Evolutionary conservation across 30 jellyfish, hydroid and myxozoan species (phyloP), one percentile per base, ranked within the genome.

Genomic region (Aurelia sp.): DNA sequence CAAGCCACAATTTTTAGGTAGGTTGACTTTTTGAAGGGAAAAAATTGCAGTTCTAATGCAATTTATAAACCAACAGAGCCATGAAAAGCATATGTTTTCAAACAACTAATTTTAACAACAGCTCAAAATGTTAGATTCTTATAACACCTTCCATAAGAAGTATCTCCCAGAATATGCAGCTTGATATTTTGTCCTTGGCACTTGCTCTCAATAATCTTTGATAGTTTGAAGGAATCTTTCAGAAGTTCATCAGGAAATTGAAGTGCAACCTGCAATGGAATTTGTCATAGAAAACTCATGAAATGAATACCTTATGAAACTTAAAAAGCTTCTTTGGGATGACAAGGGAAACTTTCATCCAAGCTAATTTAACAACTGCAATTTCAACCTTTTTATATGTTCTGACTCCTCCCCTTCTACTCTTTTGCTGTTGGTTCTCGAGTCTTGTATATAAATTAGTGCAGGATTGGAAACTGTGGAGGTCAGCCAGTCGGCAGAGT

Each of bases 181-280:
- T 73, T 69, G 13, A 53, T 18, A 35, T 47, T 53, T 24, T 57
- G 65, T 4, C 52, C 61, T 24, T 63, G 65, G 5, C 52, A 33
- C 71, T 81, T 71, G 68, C 51, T 84, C 67, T 88, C 94, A 11
- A 96, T 38, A 35, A 31, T 11, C 58, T 67, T 62, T 51, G 90
- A 63, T 13, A 90, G 77, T 72, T 57, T 67, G 27, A 63, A 80
- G 20, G 99, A 48, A 63, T 82, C 75, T 21, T 62, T 30, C 66
- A 96, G 82, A 52, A 90, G 84, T 59, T 96, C 98, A 86, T 96
- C 99, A 33, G 99, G 99, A 70, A 96, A 96, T 67, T 96, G 99
- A 50, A 96, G 84, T 4, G 98, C 97, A 22, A 87, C 94, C 97
- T 90, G 17, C 31, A 77, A 78, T 31, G 18, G 83, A 64, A 69